Percentiles rank a stretch among this genome's conserved stretches.
Conservation (phyloP, 2,888 invertebrate species). For the Polyommatus icarus region DNA sequence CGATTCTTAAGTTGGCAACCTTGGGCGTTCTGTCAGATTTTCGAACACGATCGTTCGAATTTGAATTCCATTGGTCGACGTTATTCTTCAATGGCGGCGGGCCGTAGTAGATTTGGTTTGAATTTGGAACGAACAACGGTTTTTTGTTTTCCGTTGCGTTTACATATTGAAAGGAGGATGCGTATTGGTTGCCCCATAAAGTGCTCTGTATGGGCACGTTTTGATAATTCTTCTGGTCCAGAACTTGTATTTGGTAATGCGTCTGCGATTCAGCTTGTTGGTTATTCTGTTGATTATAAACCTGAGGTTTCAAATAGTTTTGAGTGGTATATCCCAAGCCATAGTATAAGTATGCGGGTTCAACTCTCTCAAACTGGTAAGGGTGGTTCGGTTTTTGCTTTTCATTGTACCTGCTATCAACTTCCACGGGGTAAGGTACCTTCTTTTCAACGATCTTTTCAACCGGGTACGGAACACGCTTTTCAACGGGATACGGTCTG, state of each 20-base stretch:
- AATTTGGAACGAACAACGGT: constrained; percentile 41
- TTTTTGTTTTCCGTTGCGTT: constrained; percentile 51
- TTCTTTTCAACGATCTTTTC: constrained; percentile 77
- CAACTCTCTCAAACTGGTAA: constrained; percentile 47
- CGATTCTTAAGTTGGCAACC: constrained; percentile 81
- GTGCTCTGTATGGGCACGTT: constrained; percentile 49
- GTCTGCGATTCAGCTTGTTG: constrained; percentile 45
- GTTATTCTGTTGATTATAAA: constrained; percentile 41
- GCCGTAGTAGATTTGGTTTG: constrained; percentile 64
- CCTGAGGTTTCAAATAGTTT: constrained; percentile 46
- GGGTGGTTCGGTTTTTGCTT: constrained; percentile 63
- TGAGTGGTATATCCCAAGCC: constrained; percentile 40
- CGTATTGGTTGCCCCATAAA: constrained; percentile 66
- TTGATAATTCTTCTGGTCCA: constrained; percentile 38
- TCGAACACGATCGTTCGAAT: constrained; percentile 71
- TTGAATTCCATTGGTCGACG: constrained; percentile 53
- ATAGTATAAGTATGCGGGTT: constrained; percentile 43
- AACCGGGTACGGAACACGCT: constrained; percentile 67
- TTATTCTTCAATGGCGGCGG: constrained; percentile 68
- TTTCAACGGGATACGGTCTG: constrained; percentile 74
- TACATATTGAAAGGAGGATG: constrained; percentile 63
- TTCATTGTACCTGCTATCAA: constrained; percentile 66
- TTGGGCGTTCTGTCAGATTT: constrained; percentile 80
- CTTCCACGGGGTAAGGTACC: constrained; percentile 79
- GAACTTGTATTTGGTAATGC: constrained; percentile 44